Base-by-base conservation (phyloP, 2,888 invertebrate species). In the Subacronicta megacephala region DNA sequence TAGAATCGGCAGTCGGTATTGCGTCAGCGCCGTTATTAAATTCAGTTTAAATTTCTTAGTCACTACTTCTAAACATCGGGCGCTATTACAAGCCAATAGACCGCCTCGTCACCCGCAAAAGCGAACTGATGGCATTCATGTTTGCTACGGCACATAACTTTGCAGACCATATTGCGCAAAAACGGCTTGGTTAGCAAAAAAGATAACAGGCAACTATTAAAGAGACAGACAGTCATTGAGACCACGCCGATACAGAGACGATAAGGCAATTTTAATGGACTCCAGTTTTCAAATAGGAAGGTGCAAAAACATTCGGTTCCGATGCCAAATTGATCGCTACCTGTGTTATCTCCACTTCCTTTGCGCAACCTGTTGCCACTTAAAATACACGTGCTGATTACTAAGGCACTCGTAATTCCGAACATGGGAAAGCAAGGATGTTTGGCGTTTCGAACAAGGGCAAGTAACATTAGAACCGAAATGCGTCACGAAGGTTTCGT, bases 341-440 rank as follows among this genome's bases (percentile, higher is more conserved):
- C 57, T 55, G 57, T 31, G 35, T 36, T 62, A 56, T 59, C 54
- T 42, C 13, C 18, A 49, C 36, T 62, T 67, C 52, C 54, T 64
- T 64, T 62, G 18, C 43, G 35, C 51, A 65, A 60, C 43, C 50
- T 54, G 51, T 42, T 49, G 42, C 43, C 43, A 47, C 23, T 50
- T 53, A 49, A 26, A 61, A 64, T 47, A 46, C 46, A 63, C 33
- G 29, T 58, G 61, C 26, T 54, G 72, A 71, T 71, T 69, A 41
- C 45, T 41, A 15, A 55, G 38, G 47, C 62, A 57, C 49, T 64
- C 44, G 42, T 58, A 50, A 55, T 44, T 58, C 55, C 60, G 29
- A 75, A 66, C 58, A 68, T 64, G 58, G 75, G 15, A 26, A 38
- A 45, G 44, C 68, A 64, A 75, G 63, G 59, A 63, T 54, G 44